Evolutionary conservation across 2,888 invertebrate species (phyloP).

Genomic region (Zeuzera pyrina): DNA sequence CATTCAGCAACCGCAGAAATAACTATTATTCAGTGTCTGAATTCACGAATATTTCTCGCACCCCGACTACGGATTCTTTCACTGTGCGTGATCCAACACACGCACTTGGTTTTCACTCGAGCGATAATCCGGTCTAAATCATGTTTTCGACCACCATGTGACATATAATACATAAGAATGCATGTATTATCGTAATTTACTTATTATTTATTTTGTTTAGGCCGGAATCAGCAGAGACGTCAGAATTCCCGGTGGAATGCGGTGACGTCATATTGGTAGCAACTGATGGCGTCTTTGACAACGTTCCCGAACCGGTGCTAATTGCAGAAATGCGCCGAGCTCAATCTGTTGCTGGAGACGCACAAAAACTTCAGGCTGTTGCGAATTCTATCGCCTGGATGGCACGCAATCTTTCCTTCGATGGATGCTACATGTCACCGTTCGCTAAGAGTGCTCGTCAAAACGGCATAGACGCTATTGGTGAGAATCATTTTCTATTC

Average conservation of each 20-base stretch:
- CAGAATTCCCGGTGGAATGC: constrained; percentile 90
- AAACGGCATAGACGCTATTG: constrained; percentile 93
- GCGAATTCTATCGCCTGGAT: constrained; percentile 96
- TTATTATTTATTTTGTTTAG: constrained; percentile 51
- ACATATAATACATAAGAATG: constrained; percentile 2
- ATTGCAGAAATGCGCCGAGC: constrained; percentile 87
- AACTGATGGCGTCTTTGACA: constrained; percentile 99
- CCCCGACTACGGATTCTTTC: no score
- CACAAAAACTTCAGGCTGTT: constrained; percentile 86
- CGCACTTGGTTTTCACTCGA: no score
- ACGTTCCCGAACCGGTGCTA: constrained; percentile 93
- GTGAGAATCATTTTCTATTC: no score
- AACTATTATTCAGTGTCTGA: no score
- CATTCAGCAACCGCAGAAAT: no score
- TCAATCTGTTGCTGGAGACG: constrained; percentile 62
- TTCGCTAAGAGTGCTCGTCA: constrained; percentile 94
- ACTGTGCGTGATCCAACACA: no score
- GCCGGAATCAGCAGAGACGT: constrained; percentile 92
- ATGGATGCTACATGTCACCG: constrained; percentile 95
- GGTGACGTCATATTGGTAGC: constrained; percentile 96
- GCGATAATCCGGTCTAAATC: no score
- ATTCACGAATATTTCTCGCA: no score
- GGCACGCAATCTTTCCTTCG: constrained; percentile 94
- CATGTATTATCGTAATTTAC: not conserved
- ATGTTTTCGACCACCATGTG: no score